Conservation (phyloP, 2,113 vertebrate species). For the Cnemophilus loriae region DNA sequence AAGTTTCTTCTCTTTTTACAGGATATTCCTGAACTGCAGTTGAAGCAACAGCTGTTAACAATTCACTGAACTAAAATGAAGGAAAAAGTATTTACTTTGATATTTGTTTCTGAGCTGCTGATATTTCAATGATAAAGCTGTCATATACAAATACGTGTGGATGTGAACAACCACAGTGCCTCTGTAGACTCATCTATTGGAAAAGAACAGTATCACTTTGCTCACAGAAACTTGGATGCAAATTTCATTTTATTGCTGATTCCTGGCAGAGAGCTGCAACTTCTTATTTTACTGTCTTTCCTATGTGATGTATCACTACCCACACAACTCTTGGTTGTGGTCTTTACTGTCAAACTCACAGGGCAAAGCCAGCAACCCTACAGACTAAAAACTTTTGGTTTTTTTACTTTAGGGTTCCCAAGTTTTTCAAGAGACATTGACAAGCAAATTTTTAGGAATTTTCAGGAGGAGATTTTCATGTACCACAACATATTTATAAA, state of each 20-base stretch:
- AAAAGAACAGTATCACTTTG: not conserved
- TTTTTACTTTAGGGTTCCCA: not conserved
- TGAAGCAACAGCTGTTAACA: constrained; percentile 10
- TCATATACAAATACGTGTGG: not conserved
- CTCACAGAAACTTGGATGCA: not conserved
- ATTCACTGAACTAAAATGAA: not conserved
- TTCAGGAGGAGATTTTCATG: not conserved
- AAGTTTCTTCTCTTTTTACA: not conserved
- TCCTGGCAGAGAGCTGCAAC: not conserved
- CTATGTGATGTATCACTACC: not conserved
- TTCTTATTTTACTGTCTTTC: not conserved
- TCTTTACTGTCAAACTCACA: not conserved
- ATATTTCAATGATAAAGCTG: constrained; percentile 13
- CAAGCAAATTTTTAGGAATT: not conserved
- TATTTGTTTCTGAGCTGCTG: constrained; percentile 2
- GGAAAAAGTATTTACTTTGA: not conserved
- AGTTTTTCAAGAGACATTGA: not conserved
- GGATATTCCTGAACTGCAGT: not conserved
- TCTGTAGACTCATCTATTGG: not conserved
- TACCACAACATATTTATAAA: not conserved
- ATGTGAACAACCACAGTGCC: not conserved
- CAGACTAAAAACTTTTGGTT: not conserved
- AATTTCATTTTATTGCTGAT: not conserved
- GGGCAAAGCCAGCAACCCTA: not conserved
- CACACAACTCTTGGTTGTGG: not conserved